Base-by-base conservation (phyloP, 2,113 vertebrate genomes). In the Ictalurus punctatus region DNA sequence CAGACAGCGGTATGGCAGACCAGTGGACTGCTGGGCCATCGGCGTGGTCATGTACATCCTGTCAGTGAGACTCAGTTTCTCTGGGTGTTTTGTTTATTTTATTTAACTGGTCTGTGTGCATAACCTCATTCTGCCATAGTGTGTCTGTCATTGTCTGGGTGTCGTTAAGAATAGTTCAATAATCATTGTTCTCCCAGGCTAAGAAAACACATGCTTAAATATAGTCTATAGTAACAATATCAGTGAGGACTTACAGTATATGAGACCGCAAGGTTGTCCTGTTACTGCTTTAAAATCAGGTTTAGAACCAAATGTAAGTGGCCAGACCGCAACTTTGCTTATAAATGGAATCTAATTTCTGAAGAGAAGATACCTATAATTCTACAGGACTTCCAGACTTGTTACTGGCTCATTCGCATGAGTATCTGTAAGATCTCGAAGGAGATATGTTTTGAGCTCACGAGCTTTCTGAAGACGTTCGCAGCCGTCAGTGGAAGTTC, bases 41-140 rank as follows among this genome's bases (percentile, higher is more conserved):
- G 98, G 98, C 0, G 98, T 99, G 95, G 98, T 99, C 94, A 99
- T 98, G 97, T 99, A 99, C 92, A 99, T 99, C 93, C 96, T 99
- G 98, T 99, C 94, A 98, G 98, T 97, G 61, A 54, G 44, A 27
- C 71, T 87, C 79, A 76, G 21, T 73, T 84, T 80, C 40, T 88
- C 21, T 88, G 23, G 71, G 74, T 84, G 19, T 48, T 76, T 83
- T n/a, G 34, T 83, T 67, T 44, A 12, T 10, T 83, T 40, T 76
- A n/a, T 69, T 63, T 85, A 30, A 17, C 19, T 69, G 9, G 78
- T 83, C 61, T 59, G 40, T 48, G 27, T 63, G 19, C 56, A 10
- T 21, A 44, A 63, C 17, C n/a, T 69, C 82, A 87, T 54, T 34
- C 13, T 52, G 40, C n/a, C 74, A 86, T 83, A 52, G 4, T 86